These are phyloP conservation scores for Crossocerus cetratus DNA, from an alignment of 2,888 invertebrate species.

Conservation along the genomic window DNA sequence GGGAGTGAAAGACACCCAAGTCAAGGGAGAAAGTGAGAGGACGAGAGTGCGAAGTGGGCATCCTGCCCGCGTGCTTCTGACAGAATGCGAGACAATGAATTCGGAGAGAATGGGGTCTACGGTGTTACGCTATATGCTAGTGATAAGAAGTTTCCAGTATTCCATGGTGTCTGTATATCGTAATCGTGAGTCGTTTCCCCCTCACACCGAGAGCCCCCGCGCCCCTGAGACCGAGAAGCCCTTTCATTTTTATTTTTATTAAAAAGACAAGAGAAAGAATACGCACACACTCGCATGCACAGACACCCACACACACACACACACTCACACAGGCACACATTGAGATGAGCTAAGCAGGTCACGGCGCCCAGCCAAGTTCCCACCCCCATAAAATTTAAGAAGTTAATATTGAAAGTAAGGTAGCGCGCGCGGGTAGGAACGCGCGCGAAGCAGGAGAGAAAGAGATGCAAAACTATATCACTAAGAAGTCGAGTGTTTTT, in stretches of 20 bases:
- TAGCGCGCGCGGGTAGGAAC: constrained; percentile 31
- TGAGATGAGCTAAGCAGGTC: constrained; percentile 30
- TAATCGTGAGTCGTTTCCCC: constrained; percentile 65
- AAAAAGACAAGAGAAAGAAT: constrained; percentile 20
- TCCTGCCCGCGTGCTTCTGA: not conserved
- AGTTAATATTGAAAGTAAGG: constrained; percentile 68
- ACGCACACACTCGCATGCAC: constrained; percentile 16
- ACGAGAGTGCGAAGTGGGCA: not conserved
- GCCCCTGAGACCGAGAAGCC: not conserved
- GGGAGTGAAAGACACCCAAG: constrained; percentile 15
- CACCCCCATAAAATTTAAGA: constrained; percentile 31
- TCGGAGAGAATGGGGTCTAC: constrained; percentile 6
- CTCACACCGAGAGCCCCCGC: constrained; percentile 9
- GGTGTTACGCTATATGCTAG: constrained; percentile 37
- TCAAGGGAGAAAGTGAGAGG: constrained; percentile 13
- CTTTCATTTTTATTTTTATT: constrained; percentile 36
- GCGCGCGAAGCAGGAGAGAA: not conserved
- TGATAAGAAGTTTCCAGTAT: constrained; percentile 67
- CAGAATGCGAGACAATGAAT: constrained; percentile 5
- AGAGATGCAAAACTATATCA: constrained; percentile 40
- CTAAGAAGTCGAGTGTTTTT: constrained; percentile 68
- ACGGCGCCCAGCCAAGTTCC: constrained; percentile 22
- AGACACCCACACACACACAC: too few relatives aligned
- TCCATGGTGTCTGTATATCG: constrained; percentile 69
- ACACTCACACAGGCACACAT: too few relatives aligned